Percentiles rank a stretch among this genome's conserved stretches.
Evolutionary conservation across 2,888 invertebrate genomes (phyloP).

Genomic region (Gonocerus acuteangulatus): DNA sequence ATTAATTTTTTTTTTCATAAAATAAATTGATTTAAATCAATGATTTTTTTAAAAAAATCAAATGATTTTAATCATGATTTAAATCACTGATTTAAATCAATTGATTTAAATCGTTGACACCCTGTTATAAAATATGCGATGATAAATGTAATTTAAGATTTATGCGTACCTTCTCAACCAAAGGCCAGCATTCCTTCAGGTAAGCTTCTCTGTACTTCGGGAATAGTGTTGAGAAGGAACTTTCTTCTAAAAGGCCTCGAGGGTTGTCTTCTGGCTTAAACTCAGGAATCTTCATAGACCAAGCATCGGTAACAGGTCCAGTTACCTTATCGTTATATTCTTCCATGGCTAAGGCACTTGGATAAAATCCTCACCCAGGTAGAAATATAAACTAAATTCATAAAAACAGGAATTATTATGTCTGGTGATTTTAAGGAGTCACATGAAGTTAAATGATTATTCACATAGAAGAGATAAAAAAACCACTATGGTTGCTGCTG

Average conservation of each 20-base stretch:
- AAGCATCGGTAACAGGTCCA: conserved; percentile 67
- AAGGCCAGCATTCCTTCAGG: conserved; percentile 87
- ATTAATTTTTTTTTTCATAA: no score
- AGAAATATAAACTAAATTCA: background rate
- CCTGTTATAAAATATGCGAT: no score
- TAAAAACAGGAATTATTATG: background rate
- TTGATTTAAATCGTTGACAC: no score
- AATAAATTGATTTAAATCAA: no score
- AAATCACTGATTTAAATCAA: no score
- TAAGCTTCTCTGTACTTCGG: conserved; percentile 97
- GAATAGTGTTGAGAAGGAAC: conserved; percentile 92
- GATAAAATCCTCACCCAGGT: background rate
- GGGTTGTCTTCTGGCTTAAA: conserved; percentile 86
- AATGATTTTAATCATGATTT: no score
- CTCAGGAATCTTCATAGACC: conserved; percentile 75
- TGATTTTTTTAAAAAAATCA: no score
- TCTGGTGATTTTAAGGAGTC: background rate
- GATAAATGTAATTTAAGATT: no score
- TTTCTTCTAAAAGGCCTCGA: conserved; percentile 80
- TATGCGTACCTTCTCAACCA: conserved; percentile 53
- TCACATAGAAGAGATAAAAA: no score
- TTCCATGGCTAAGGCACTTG: background rate
- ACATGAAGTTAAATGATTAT: no score
- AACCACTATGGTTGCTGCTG: no score
- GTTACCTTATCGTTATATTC: background rate